These are phyloP conservation scores for Vidua chalybeata DNA, from an alignment of 2,113 vertebrate species.

Conservation along the genomic window DNA sequence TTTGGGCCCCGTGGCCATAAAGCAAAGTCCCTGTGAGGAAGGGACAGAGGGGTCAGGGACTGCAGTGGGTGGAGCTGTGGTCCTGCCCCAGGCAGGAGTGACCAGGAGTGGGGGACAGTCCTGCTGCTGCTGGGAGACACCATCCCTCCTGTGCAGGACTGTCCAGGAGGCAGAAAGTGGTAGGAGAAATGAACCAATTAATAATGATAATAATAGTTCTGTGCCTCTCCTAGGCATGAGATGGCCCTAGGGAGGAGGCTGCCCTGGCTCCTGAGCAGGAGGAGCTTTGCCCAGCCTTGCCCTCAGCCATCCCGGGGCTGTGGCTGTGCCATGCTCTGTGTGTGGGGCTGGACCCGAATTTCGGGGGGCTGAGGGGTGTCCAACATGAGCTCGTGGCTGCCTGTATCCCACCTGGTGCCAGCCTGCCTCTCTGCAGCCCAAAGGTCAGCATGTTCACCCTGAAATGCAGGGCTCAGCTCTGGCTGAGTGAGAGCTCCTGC, in stretches of 20 bases:
- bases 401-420: accelerated
- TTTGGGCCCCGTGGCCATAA: not conserved
- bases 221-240: not conserved
- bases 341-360: accelerated
- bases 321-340: accelerated
- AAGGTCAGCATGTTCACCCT: not conserved
- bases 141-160: accelerated
- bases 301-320: accelerated
- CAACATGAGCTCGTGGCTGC: accelerated
- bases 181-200: constrained; percentile 19
- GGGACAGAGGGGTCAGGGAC: not conserved
- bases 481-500: not conserved
- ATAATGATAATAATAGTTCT: not conserved
- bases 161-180: constrained; percentile 35
- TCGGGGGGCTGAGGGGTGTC: not conserved
- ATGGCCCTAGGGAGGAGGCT: constrained; percentile 21
- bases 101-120: not conserved
- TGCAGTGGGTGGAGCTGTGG: not conserved
- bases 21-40: not conserved
- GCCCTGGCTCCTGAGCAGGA: not conserved
- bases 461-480: not conserved
- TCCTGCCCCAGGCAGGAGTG: not conserved
- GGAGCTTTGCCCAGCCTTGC: not conserved
- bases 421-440: not conserved
- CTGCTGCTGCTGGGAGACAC: not conserved